Percentiles rank a stretch among this genome's conserved stretches.
Evolutionary conservation across 92 coral and sea anemone species (phyloP).

Genomic region (Porites lobata): DNA sequence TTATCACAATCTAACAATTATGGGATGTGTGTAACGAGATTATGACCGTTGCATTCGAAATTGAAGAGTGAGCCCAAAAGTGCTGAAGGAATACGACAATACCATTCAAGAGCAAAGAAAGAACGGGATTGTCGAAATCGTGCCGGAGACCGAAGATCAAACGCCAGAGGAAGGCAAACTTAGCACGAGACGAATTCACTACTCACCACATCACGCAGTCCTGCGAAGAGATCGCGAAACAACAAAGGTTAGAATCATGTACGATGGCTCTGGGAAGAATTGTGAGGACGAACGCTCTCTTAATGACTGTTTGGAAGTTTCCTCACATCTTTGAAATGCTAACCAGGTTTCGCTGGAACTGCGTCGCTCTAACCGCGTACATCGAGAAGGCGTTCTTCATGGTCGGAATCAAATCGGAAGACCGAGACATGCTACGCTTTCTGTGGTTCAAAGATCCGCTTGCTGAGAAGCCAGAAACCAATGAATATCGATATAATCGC

Average conservation of each 20-base stretch:
- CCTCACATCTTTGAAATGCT: neutral
- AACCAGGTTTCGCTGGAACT: neutral
- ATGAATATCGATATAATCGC: neutral
- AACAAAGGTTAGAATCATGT: too few species aligned
- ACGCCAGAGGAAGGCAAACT: neutral
- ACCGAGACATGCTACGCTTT: slow-evolving; percentile 35
- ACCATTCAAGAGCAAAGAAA: neutral
- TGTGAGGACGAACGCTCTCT: neutral
- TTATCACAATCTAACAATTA: slow-evolving; percentile 10
- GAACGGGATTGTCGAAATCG: neutral
- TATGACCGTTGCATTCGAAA: slow-evolving; percentile 45
- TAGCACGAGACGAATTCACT: slow-evolving; percentile 4
- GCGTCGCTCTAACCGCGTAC: slow-evolving; percentile 22
- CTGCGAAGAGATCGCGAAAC: neutral
- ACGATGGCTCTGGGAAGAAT: too few species aligned
- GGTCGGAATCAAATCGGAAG: slow-evolving; percentile 27
- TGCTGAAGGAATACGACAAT: slow-evolving; percentile 43
- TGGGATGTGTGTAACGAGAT: slow-evolving; percentile 38
- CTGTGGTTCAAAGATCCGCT: slow-evolving; percentile 3
- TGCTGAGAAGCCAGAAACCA: neutral
- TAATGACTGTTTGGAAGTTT: slow-evolving; percentile 7
- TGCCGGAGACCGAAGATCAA: neutral
- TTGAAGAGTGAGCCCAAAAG: slow-evolving; percentile 33
- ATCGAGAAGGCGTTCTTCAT: slow-evolving; percentile 36
- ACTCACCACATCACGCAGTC: slow-evolving; percentile 44